Conservation (phyloP, 2,113 vertebrate species). For the Pitta sordida region DNA sequence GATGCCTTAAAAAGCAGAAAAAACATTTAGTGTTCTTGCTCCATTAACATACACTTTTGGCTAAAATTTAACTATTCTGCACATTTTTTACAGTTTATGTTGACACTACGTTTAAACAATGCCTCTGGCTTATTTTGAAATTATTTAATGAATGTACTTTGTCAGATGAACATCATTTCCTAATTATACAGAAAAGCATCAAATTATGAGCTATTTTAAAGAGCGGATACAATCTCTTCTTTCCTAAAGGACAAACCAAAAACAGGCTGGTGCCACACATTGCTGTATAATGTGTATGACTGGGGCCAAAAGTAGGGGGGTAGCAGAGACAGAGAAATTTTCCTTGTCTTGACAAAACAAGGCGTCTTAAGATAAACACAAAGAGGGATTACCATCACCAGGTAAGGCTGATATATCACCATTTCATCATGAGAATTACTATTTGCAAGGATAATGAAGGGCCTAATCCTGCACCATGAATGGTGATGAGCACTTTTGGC, state of each 20-base stretch:
- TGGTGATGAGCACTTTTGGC: neutral
- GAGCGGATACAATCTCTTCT: neutral
- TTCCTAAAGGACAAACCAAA: constrained; percentile 47
- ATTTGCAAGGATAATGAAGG: constrained; percentile 17
- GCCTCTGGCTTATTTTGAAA: constrained; percentile 72
- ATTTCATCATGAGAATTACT: neutral
- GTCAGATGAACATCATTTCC: constrained; percentile 67
- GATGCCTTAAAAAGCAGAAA: constrained; percentile 70
- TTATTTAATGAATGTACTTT: constrained; percentile 78
- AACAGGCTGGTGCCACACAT: neutral
- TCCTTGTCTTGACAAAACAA: neutral
- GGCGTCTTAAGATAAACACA: neutral
- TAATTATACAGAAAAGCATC: constrained; percentile 42
- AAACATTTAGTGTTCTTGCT: constrained; percentile 73
- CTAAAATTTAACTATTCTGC: constrained; percentile 48
- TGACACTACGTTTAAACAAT: constrained; percentile 69
- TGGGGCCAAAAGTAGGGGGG: neutral
- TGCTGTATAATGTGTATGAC: neutral
- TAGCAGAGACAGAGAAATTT: neutral
- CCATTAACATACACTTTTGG: constrained; percentile 76
- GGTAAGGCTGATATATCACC: neutral
- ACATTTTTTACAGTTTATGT: constrained; percentile 66
- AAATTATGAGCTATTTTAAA: constrained; percentile 50
- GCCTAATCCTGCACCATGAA: constrained; percentile 14
- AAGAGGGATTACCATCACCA: neutral